Evolutionary conservation across 2,888 invertebrate genomes (phyloP).

Genomic region (Metalampra italica): DNA sequence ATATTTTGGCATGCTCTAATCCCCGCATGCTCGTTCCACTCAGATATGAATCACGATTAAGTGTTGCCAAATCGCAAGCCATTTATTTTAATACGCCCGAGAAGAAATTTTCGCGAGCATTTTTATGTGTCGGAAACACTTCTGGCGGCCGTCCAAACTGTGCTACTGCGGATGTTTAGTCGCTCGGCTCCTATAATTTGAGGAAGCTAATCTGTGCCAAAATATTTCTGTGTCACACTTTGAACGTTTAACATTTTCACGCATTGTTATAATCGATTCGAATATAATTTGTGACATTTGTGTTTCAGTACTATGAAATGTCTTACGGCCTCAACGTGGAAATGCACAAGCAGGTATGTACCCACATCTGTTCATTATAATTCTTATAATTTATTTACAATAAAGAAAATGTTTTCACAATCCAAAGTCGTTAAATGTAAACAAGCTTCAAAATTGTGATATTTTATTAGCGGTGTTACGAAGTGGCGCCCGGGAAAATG

Average conservation of each 20-base stretch:
- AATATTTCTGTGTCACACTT: conserved; percentile 56
- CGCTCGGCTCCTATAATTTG: conserved; percentile 70
- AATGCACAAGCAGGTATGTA: conserved; percentile 97
- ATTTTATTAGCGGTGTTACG: conserved; percentile 22
- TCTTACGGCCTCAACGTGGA: conserved; percentile 98
- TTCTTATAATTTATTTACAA: not conserved
- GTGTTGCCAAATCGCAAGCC: conserved; percentile 77
- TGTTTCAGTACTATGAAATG: conserved; percentile 98
- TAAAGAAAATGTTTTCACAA: conserved; percentile 37
- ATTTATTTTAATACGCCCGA: conserved; percentile 77
- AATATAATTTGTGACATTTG: conserved; percentile 60
- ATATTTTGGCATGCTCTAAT: conserved; percentile 66
- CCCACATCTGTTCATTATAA: not conserved
- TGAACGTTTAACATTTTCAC: conserved; percentile 40
- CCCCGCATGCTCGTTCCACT: conserved; percentile 62
- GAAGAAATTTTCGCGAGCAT: conserved; percentile 72
- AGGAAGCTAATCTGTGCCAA: conserved; percentile 73
- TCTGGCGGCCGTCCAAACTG: conserved; percentile 68
- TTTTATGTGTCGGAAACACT: conserved; percentile 77
- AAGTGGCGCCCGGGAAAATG: conserved; percentile 50
- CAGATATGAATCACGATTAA: conserved; percentile 76
- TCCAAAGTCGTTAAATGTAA: conserved; percentile 19
- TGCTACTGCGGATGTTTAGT: conserved; percentile 73
- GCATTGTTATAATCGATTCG: conserved; percentile 39
- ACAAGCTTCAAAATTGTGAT: not conserved